Percentiles rank a stretch among this genome's conserved stretches.
Evolutionary conservation across 2,797 vertebrate species (phyloP).

Genomic region (Echeneis naucrates): DNA sequence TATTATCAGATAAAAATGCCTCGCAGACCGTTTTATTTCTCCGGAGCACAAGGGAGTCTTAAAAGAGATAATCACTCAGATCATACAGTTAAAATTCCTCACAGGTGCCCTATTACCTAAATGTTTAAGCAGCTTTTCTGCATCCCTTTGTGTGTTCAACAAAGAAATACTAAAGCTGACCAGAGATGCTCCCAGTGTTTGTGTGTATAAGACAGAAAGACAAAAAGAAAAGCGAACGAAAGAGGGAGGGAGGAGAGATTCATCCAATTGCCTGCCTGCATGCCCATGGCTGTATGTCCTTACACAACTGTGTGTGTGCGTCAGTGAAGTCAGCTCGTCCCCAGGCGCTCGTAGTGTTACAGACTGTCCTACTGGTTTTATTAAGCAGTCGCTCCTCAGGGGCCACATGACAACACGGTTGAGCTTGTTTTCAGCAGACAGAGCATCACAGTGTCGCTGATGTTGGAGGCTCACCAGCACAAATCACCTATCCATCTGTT

Average conservation of each 20-base stretch:
- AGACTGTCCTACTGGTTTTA: conserved; percentile 64
- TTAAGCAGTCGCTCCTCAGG: conserved; percentile 58
- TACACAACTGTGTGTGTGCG: neutral
- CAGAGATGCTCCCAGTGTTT: conserved; percentile 1
- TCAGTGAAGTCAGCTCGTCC: conserved; percentile 6
- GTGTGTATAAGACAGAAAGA: too few relatives aligned
- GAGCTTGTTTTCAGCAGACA: conserved; percentile 54
- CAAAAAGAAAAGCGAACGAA: too few relatives aligned
- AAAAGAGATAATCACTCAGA: conserved; percentile 13
- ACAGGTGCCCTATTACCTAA: neutral
- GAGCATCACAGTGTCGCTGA: conserved; percentile 18
- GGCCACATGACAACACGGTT: conserved; percentile 52
- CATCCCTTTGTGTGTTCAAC: conserved; percentile 1
- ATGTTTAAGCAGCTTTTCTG: neutral
- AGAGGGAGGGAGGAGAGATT: too few relatives aligned
- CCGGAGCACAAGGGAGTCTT: neutral
- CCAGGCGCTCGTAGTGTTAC: conserved; percentile 38
- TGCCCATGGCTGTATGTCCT: conserved; percentile 27
- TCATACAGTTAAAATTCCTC: conserved; percentile 17
- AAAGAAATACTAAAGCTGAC: conserved; percentile 31
- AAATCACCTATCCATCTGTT: conserved; percentile 13
- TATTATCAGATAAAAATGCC: conserved; percentile 10
- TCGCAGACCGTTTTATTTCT: conserved; percentile 14
- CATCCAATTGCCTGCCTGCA: too few relatives aligned
- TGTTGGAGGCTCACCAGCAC: neutral